Evolutionary conservation across 1,140 invertebrate species (phyloP).

Genomic region (Meteorus sp.): DNA sequence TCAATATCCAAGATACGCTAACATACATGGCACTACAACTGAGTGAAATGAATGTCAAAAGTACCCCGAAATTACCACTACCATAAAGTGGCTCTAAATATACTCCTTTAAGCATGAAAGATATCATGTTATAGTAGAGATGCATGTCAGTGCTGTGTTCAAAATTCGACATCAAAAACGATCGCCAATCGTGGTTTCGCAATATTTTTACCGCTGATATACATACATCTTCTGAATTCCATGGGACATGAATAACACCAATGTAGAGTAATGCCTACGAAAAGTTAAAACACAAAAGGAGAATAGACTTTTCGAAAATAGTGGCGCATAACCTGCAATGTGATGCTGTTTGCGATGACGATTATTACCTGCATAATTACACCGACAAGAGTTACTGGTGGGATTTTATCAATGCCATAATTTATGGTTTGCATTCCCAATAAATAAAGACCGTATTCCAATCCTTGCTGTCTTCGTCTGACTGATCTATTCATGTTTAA

Average conservation of each 20-base stretch:
- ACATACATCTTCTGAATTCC: conserved; percentile 63
- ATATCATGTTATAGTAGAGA: conserved; percentile 76
- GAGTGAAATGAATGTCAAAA: conserved; percentile 62
- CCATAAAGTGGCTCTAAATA: conserved; percentile 64
- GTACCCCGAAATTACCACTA: conserved; percentile 62
- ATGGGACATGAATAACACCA: conserved; percentile 60
- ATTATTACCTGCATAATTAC: conserved; percentile 60
- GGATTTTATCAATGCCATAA: conserved; percentile 65
- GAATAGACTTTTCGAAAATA: too few relatives aligned
- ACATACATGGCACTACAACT: conserved; percentile 63
- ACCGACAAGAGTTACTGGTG: conserved; percentile 64
- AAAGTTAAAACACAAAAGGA: conserved; percentile 15
- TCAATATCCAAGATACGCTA: conserved; percentile 49
- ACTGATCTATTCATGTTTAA: conserved; percentile 42
- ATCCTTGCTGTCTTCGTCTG: conserved; percentile 46
- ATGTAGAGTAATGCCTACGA: conserved; percentile 57
- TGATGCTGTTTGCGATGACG: too few relatives aligned
- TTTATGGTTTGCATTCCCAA: conserved; percentile 50
- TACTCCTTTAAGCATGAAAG: conserved; percentile 68
- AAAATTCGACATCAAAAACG: conserved; percentile 65
- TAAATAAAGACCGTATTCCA: conserved; percentile 50
- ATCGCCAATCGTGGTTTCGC: conserved; percentile 60
- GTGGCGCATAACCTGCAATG: conserved; percentile 6
- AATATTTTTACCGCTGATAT: conserved; percentile 64
- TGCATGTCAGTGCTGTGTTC: conserved; percentile 75